These are phyloP conservation scores for Leptopterna dolabrata DNA, from an alignment of 2,888 invertebrate genomes.

Conservation along the genomic window DNA sequence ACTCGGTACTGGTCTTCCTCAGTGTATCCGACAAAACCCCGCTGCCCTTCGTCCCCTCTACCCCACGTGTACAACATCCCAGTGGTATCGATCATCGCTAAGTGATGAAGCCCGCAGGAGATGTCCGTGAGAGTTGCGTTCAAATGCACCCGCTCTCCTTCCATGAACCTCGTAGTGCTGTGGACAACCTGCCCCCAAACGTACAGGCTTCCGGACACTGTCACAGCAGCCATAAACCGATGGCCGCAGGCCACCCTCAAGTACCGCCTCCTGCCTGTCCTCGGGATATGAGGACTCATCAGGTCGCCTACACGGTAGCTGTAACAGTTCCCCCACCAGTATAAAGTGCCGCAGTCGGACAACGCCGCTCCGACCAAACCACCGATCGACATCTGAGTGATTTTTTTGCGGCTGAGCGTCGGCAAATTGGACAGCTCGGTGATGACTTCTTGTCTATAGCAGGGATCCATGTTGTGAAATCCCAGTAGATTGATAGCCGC, in stretches of 20 bases:
- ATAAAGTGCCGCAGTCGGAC: not conserved
- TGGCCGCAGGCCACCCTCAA: not conserved
- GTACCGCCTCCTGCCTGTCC: not conserved
- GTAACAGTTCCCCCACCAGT: constrained; percentile 6
- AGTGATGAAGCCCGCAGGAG: constrained; percentile 4
- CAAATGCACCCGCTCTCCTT: not conserved
- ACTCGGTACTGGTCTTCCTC: not conserved
- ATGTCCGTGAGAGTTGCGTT: not conserved
- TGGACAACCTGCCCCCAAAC: constrained; percentile 21
- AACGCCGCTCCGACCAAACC: not conserved
- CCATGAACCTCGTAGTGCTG: not conserved
- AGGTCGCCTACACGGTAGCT: not conserved
- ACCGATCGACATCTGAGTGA: not conserved
- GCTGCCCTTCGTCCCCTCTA: constrained; percentile 4
- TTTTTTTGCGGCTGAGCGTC: not conserved
- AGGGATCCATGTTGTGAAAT: not conserved
- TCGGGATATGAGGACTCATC: not conserved
- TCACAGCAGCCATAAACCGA: not conserved
- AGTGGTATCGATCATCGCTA: not conserved
- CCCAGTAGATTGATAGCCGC: not conserved
- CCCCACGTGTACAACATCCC: not conserved
- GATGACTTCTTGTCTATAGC: not conserved
- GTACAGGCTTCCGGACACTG: not conserved
- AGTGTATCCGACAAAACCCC: not conserved
- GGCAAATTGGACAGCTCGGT: not conserved